Conservation (phyloP, 2,797 vertebrate genomes). For the Diplodus puntazzo region DNA sequence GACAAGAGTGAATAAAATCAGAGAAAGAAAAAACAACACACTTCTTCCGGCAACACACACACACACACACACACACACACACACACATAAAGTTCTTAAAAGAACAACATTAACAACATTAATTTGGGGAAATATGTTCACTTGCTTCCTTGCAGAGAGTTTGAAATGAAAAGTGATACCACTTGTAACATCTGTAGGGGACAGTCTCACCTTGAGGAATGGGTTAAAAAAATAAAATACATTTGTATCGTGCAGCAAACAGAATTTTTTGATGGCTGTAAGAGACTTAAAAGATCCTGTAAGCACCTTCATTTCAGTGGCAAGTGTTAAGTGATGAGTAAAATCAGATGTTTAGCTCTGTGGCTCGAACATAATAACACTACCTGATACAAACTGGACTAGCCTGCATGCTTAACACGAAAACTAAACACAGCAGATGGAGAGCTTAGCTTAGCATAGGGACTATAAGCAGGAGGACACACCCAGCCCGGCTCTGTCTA, state of each 20-base stretch:
- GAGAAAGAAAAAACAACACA: too few species aligned
- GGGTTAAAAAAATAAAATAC: not conserved
- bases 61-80: too few species aligned
- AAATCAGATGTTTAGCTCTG: constrained; percentile 3
- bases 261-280: not conserved
- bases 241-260: not conserved
- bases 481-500: not conserved
- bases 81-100: too few species aligned
- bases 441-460: not conserved
- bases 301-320: not conserved
- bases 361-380: not conserved
- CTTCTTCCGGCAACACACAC: not conserved
- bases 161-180: not conserved
- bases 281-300: not conserved
- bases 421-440: not conserved
- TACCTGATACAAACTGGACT: not conserved
- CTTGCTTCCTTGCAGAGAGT: not conserved
- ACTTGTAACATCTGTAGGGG: not conserved
- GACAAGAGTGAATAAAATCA: not conserved
- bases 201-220: not conserved
- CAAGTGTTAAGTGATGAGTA: not conserved
- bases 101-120: too few species aligned
- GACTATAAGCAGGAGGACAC: not conserved
- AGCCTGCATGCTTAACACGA: not conserved
- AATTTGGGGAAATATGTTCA: not conserved